Percentiles rank a stretch among this genome's conserved stretches.
phyloP scores from a whole-genome alignment of 2,797 vertebrate species.

The Galaxias olidus region DNA sequence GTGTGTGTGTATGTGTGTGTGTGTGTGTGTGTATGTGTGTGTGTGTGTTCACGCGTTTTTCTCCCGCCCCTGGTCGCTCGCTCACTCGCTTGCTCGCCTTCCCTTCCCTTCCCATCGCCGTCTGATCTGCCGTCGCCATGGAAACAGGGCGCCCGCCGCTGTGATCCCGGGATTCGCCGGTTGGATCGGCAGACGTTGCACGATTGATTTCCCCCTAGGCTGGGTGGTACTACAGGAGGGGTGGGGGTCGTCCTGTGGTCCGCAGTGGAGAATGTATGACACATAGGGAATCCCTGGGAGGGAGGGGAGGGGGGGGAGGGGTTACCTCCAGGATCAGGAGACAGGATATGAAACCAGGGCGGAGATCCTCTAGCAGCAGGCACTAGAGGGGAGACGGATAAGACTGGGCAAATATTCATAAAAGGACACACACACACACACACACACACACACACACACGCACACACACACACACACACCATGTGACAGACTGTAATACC shows the following conservation, averaged over 20 bases:
- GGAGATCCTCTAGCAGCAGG: constrained; percentile 13
- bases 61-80: too few species aligned
- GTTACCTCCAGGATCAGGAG: constrained; percentile 27
- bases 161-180: constrained; percentile 34
- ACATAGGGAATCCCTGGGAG: constrained; percentile 49
- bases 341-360: background rate
- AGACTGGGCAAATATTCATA: too few species aligned
- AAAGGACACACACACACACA: background rate
- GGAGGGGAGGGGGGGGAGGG: constrained; percentile 31
- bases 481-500: background rate
- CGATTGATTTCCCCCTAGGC: constrained; percentile 28
- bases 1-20: too few species aligned
- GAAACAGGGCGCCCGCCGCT: constrained; percentile 48
- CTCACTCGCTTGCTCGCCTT: too few species aligned
- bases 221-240: constrained; percentile 21
- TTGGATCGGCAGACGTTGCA: constrained; percentile 18
- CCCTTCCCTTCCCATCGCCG: constrained; percentile 12
- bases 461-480: background rate
- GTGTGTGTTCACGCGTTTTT: too few species aligned
- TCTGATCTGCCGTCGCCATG: constrained; percentile 56
- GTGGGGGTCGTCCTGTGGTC: background rate
- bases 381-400: too few species aligned
- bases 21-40: too few species aligned
- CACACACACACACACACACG: background rate
- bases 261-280: constrained; percentile 27